These are phyloP conservation scores for Sogatella furcifera DNA, from an alignment of 1,140 invertebrate genomes.

Conservation along the genomic window DNA sequence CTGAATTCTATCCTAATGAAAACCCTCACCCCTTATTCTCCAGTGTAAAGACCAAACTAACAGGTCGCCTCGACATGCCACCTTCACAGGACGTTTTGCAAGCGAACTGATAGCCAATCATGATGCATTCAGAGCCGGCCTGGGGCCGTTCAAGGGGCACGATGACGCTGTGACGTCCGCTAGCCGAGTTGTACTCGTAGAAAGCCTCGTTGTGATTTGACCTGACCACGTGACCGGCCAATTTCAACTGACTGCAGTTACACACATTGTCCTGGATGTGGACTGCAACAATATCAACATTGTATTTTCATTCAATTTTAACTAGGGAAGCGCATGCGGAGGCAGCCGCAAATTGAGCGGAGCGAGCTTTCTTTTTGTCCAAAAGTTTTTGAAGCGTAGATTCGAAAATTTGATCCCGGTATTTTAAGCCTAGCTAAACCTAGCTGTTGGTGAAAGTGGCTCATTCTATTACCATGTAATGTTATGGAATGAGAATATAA, in stretches of 20 bases:
- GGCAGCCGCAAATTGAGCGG: no score
- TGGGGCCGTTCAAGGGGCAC: constrained; percentile 48
- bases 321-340: no score
- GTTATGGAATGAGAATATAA: no score
- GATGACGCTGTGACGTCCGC: constrained; percentile 23
- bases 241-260: neutral
- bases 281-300: constrained; percentile 2
- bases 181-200: constrained; percentile 3
- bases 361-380: no score
- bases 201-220: neutral
- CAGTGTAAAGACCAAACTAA: constrained; percentile 66
- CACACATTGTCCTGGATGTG: constrained; percentile 9
- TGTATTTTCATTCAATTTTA: no score
- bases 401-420: no score
- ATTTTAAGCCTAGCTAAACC: no score
- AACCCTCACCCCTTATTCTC: constrained; percentile 34
- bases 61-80: constrained; percentile 63
- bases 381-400: no score
- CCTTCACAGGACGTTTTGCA: constrained; percentile 72
- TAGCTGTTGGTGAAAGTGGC: no score
- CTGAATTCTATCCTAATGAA: no score
- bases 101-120: constrained; percentile 59
- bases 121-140: constrained; percentile 45
- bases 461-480: no score
- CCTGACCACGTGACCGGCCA: constrained; percentile 12